Conservation (phyloP, 92 coral and sea anemone genomes). For the Umimayanthus kanabou region DNA sequence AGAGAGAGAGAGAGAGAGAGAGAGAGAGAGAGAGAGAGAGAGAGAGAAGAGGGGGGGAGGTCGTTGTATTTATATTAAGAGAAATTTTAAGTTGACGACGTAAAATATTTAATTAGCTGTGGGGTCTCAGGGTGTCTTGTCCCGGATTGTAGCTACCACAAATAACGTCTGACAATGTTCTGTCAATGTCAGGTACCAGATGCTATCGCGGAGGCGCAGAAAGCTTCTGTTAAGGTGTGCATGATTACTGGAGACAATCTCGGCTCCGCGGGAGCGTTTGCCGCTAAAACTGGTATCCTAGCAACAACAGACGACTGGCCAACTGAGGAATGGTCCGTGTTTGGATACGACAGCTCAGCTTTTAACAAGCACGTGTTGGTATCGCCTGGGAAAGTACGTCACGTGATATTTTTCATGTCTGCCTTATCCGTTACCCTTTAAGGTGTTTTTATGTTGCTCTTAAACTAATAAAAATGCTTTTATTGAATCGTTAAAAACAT, state of each 20-base stretch:
- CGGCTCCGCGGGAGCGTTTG: constrained; percentile 41
- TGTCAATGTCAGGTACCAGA: constrained; percentile 24
- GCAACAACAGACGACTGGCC: constrained; percentile 23
- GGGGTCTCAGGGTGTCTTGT: no score
- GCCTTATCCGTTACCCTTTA: not conserved
- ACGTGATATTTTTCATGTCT: not conserved
- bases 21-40: no score
- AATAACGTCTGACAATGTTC: not conserved
- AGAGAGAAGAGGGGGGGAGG: no score
- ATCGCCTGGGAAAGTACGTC: constrained; percentile 24
- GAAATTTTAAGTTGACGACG: no score
- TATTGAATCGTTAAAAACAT: no score
- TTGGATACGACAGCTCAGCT: constrained; percentile 32
- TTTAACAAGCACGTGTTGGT: constrained; percentile 17
- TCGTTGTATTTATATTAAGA: no score
- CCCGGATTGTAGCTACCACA: no score
- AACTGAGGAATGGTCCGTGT: constrained; percentile 21
- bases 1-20: no score
- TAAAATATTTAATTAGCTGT: no score
- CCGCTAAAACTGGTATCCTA: constrained; percentile 30
- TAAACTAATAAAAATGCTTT: no score
- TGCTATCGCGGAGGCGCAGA: constrained; percentile 29
- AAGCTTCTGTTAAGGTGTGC: constrained; percentile 39
- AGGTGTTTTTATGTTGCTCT: no score
- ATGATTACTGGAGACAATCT: constrained; percentile 39